A percentile compares a stretch with the other conserved stretches of the same genome.
Evolutionary conservation across 2,797 vertebrate species (phyloP).

Genomic region (Sebastes oblongus): DNA sequence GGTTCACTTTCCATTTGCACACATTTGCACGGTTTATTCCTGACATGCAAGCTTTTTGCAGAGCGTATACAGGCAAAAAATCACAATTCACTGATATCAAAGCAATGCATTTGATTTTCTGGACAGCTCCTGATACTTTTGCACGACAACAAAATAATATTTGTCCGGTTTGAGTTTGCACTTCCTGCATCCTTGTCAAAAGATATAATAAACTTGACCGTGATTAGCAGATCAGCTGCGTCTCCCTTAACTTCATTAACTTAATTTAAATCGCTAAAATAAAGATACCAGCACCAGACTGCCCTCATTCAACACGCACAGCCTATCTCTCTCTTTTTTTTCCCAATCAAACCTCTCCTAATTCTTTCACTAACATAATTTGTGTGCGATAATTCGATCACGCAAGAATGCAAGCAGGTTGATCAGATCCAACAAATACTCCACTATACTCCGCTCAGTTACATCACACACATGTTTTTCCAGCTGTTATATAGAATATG

Average conservation of each 20-base stretch:
- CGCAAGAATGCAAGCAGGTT: background rate
- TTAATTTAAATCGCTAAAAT: conserved; percentile 10
- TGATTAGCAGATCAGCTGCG: conserved; percentile 11
- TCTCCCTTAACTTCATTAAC: conserved; percentile 19
- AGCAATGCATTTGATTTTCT: background rate
- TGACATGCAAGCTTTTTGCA: conserved; percentile 15
- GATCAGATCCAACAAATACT: conserved; percentile 15
- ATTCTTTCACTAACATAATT: background rate
- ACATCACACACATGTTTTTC: background rate
- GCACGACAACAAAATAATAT: background rate
- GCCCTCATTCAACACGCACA: background rate
- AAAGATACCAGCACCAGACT: conserved; percentile 8
- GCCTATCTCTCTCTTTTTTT: background rate
- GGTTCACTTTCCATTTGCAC: conserved; percentile 55
- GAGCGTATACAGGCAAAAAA: background rate
- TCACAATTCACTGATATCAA: background rate
- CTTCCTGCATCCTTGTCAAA: background rate
- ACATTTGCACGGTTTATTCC: conserved; percentile 38
- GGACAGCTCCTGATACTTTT: background rate
- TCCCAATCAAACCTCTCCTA: background rate
- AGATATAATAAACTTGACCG: background rate
- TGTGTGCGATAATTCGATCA: background rate
- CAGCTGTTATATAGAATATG: background rate
- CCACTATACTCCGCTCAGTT: background rate
- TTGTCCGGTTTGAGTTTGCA: conserved; percentile 5